Base-by-base conservation (phyloP, 2,888 invertebrate species). In the Drosophila recens region DNA sequence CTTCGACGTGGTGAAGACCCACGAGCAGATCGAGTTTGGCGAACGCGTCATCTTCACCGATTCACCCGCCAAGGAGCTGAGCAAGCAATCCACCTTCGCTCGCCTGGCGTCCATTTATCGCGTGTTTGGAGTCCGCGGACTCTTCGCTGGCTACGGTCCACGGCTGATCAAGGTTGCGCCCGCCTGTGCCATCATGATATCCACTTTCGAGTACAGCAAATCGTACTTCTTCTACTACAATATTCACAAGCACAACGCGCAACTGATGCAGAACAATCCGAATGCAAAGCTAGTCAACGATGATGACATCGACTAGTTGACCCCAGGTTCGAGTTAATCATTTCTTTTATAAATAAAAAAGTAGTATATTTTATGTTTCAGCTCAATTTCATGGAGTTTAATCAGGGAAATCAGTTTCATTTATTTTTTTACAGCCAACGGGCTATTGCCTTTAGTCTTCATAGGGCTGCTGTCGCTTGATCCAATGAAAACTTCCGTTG, bases 181-280 rank as follows among this genome's bases (percentile, higher is more conserved):
- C 1, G 98, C 99, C 0, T 99, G 99, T 92, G 99, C 99, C 5
- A 98, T 99, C 27, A 99, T 99, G 99, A 99, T 99, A 81, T 97
- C 98, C 4, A 96, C 98, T 0, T 99, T 98, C 91, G 99, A 99
- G 94, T 97, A 97, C 91, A 97, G 98, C 79, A 99, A 99, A 93
- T 94, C 95, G 66, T 97, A 96, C 91, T 97, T 97, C 91, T 95
- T 95, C 93, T 92, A 94, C 90, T 93, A 95, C 90, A 94, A 95
- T 75, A 91, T 93, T 8, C 92, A 93, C 73, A 93, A 93, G 75
- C 89, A 88, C 56, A 75, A 90, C 51, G 77, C 90, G 56, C 53
- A 75, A 23, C 46, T 91, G 42, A 59, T 83, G 56, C 9, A 68
- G 13, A 54, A 23, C 48, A 88, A 90, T 67, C 75, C 86, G 0